A percentile compares a stretch with the other conserved stretches of the same genome.
Conservation (phyloP, 2,797 vertebrate species). For the Cynodonichthys magdalenae region DNA sequence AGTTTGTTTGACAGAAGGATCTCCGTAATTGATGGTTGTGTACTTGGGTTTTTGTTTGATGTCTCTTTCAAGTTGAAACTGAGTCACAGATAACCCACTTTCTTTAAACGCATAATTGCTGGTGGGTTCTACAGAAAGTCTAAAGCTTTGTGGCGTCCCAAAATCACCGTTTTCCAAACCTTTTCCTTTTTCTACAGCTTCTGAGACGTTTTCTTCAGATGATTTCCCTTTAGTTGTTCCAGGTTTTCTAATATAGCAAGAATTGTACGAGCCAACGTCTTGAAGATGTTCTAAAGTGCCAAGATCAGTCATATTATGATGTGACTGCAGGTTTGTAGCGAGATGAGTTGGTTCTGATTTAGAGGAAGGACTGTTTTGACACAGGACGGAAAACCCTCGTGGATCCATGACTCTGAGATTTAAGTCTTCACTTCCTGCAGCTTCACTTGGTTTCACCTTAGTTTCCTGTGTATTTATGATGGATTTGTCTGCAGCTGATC, state of each 20-base stretch:
- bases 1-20: slow-evolving; percentile 79
- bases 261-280: neutral
- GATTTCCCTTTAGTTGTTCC: slow-evolving; percentile 1
- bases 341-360: slow-evolving; percentile 10
- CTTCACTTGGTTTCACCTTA: neutral
- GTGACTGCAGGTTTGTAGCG: neutral
- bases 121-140: slow-evolving; percentile 10
- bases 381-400: slow-evolving; percentile 54
- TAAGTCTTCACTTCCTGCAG: slow-evolving; percentile 1
- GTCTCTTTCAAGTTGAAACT: slow-evolving; percentile 24
- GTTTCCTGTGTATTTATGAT: neutral
- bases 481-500: slow-evolving; percentile 28
- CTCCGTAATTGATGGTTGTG: slow-evolving; percentile 87
- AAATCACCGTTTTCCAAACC: slow-evolving; percentile 11
- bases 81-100: neutral
- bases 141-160: neutral
- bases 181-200: neutral
- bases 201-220: slow-evolving; percentile 6
- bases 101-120: slow-evolving; percentile 18
- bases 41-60: slow-evolving; percentile 81
- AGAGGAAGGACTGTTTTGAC: slow-evolving; percentile 5
- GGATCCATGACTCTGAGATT: slow-evolving; percentile 8
- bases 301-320: slow-evolving; percentile 9
- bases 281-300: neutral
- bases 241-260: neutral